Evolutionary conservation across 2,888 invertebrate genomes (phyloP).

Genomic region (Nephrotoma appendiculata): DNA sequence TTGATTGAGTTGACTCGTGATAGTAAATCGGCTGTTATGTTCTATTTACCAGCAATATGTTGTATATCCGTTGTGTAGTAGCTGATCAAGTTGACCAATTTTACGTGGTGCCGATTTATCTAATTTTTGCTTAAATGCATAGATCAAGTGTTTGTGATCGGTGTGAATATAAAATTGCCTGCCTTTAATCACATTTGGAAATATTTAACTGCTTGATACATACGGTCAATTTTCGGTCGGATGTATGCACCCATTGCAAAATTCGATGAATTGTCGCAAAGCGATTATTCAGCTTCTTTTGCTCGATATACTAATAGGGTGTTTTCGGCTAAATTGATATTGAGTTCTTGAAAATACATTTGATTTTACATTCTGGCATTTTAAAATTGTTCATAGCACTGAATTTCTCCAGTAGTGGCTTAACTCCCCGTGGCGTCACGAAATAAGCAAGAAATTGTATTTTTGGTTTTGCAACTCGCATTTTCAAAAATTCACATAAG

Average conservation of each 20-base stretch:
- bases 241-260: conserved; percentile 22
- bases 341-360: background rate
- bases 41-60: no score
- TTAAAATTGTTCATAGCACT: background rate
- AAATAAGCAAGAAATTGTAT: no score
- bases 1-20: no score
- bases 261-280: no score
- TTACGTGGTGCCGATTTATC: background rate
- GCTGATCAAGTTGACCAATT: background rate
- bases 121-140: no score
- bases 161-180: conserved; percentile 14
- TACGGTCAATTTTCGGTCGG: conserved; percentile 25
- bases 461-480: background rate
- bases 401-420: background rate
- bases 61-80: background rate
- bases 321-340: background rate
- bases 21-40: no score
- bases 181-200: no score
- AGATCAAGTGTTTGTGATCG: no score
- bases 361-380: background rate
- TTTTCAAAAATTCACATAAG: background rate
- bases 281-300: background rate
- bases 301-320: background rate
- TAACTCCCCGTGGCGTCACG: background rate
- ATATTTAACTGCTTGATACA: no score